A percentile compares a stretch with the other conserved stretches of the same genome.
phyloP scores from a whole-genome alignment of 2,888 invertebrate genomes.

The Agrotis puta region DNA sequence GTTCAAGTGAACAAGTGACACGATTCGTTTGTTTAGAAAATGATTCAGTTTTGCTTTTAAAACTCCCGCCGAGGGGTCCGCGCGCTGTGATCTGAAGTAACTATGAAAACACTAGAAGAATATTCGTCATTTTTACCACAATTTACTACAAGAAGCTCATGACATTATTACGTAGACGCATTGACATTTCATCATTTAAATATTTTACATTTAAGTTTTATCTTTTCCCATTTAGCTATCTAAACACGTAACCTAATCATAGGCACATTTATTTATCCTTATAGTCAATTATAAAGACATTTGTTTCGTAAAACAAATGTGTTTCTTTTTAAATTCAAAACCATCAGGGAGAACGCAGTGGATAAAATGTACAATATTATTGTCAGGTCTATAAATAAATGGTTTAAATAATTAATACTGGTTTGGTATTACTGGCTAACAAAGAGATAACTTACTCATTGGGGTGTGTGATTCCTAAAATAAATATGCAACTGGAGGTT shows the following conservation, averaged over 20 bases:
- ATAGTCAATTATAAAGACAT: slow-evolving; percentile 48
- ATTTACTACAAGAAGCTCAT: slow-evolving; percentile 83
- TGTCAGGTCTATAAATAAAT: slow-evolving; percentile 62
- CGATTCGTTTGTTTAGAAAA: not conserved
- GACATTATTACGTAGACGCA: slow-evolving; percentile 73
- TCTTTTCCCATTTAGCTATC: slow-evolving; percentile 73
- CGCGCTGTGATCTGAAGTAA: slow-evolving; percentile 14
- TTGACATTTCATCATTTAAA: slow-evolving; percentile 74
- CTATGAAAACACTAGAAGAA: slow-evolving; percentile 24
- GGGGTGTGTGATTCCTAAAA: not conserved
- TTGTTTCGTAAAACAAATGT: slow-evolving; percentile 47
- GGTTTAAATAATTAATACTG: slow-evolving; percentile 61
- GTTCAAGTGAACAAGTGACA: not conserved
- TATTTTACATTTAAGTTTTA: slow-evolving; percentile 75
- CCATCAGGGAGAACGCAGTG: slow-evolving; percentile 60
- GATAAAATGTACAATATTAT: slow-evolving; percentile 58
- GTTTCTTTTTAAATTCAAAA: slow-evolving; percentile 31
- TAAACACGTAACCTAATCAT: slow-evolving; percentile 84
- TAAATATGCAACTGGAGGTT: not conserved
- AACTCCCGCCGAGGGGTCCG: not conserved
- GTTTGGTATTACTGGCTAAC: slow-evolving; percentile 51
- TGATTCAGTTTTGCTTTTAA: not conserved
- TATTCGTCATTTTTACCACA: slow-evolving; percentile 64
- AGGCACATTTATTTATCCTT: slow-evolving; percentile 85
- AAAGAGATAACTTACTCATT: slow-evolving; percentile 12